Evolutionary conservation across 2,797 vertebrate species (phyloP).

Genomic region (Brachyrhaphis roseni): DNA sequence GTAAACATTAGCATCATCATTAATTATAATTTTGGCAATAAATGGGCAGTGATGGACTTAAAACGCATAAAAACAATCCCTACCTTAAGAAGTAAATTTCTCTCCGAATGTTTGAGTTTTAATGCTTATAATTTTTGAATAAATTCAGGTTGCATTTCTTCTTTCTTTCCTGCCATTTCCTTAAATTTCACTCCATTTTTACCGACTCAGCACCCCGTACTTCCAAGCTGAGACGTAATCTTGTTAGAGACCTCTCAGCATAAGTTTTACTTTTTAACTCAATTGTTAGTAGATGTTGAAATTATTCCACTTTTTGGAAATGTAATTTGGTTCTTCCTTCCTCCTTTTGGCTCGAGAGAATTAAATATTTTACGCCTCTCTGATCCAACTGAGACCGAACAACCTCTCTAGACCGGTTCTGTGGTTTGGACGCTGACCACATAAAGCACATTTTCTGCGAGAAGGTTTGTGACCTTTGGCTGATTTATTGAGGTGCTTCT

Average conservation of each 20-base stretch:
- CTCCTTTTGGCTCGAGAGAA: slow-evolving; percentile 25
- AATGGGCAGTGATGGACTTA: no score
- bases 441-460: slow-evolving; percentile 13
- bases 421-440: slow-evolving; percentile 26
- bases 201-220: slow-evolving; percentile 27
- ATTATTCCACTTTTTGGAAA: not conserved
- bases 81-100: not conserved
- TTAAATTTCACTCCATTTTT: slow-evolving; percentile 4
- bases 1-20: not conserved
- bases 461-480: slow-evolving; percentile 51
- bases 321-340: not conserved
- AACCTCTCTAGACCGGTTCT: not conserved
- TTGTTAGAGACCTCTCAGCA: slow-evolving; percentile 15
- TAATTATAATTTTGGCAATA: no score
- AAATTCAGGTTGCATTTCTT: not conserved
- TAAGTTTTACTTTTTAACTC: slow-evolving; percentile 21
- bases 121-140: not conserved
- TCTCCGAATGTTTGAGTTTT: not conserved
- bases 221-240: slow-evolving; percentile 4
- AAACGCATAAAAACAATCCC: no score
- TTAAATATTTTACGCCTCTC: slow-evolving; percentile 26
- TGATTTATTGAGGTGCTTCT: slow-evolving; percentile 42
- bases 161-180: not conserved
- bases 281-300: not conserved
- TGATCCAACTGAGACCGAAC: slow-evolving; percentile 12